Evolutionary conservation across 2,797 vertebrate genomes (phyloP).

Genomic region (Sebastiscus tertius): DNA sequence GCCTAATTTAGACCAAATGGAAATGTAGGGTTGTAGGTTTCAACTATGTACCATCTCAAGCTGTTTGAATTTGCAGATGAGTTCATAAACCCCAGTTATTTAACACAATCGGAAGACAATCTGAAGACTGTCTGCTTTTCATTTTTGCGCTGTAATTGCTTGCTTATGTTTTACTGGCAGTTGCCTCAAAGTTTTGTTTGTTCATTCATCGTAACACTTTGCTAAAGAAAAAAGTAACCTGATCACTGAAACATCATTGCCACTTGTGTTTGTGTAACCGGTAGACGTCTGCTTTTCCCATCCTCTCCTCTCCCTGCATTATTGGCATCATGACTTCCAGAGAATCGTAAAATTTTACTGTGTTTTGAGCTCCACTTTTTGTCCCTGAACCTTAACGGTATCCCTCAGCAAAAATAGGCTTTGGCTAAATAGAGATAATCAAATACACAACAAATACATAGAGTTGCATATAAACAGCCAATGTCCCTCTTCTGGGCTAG

Average conservation of each 20-base stretch:
- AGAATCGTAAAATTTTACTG: not conserved
- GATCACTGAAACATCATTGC: constrained; percentile 13
- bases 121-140: constrained; percentile 21
- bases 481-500: not conserved
- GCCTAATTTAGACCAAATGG: constrained; percentile 37
- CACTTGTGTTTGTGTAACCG: constrained; percentile 14
- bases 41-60: constrained; percentile 10
- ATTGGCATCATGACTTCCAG: not conserved
- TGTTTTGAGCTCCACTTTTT: not conserved
- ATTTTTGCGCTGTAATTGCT: constrained; percentile 34
- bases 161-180: constrained; percentile 46
- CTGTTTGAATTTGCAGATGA: constrained; percentile 11
- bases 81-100: constrained; percentile 23
- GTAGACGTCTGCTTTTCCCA: constrained; percentile 4
- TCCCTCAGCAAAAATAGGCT: not conserved
- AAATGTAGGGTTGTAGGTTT: constrained; percentile 13
- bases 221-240: constrained; percentile 15
- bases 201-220: constrained; percentile 32
- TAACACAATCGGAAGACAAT: constrained; percentile 15
- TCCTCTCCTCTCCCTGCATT: not conserved
- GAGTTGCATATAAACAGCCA: not conserved
- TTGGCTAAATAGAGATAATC: not conserved
- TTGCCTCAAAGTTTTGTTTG: constrained; percentile 27
- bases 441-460: not conserved
- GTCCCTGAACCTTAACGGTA: not conserved